Evolutionary conservation across 2,888 invertebrate species (phyloP), one percentile per base, ranked within the genome.

Genomic region (Luperina nickerlii): DNA sequence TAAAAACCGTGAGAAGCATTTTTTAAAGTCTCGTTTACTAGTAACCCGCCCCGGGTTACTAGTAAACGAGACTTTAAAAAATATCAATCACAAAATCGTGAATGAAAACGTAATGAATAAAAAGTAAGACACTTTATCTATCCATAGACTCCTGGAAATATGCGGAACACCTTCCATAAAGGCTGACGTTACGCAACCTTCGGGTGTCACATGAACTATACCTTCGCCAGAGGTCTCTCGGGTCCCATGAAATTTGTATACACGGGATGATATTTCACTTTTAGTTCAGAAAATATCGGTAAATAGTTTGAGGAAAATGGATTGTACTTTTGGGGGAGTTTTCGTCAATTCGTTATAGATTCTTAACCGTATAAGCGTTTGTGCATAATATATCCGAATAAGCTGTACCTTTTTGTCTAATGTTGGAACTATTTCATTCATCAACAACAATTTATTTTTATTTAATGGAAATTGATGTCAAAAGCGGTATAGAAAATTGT

Each of bases 191-290:
- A 73, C 85, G 85, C 32, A 79, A 89, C 89, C 88, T 84, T 87
- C 84, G 13, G 66, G 45, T 85, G 90, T 90, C 91, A 90, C 90
- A 87, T 88, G 90, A 92, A 91, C 91, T 91, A 90, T 91, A 89
- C 89, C 90, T 90, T 89, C n/a, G 87, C 78, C 79, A 76, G 82
- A 88, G 87, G 86, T 88, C 90, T 86, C 90, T 83, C 76, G 90
- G 88, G 87, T 85, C 82, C 76, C 86, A 74, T 74, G 76, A 69
- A 85, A 82, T 79, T 84, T 88, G 76, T 85, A 79, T 69, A 70
- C 67, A 69, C 51, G 62, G 68, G 65, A 66, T 81, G 74, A 81
- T 80, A 57, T 38, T 82, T 80, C 63, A 69, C 68, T 78, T 77
- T 68, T 32, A 42, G 81, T 63, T 38, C 48, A 57, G 27, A 42